Evolutionary conservation across 1,140 invertebrate species (phyloP).

Genomic region (Zaprionus taronus): DNA sequence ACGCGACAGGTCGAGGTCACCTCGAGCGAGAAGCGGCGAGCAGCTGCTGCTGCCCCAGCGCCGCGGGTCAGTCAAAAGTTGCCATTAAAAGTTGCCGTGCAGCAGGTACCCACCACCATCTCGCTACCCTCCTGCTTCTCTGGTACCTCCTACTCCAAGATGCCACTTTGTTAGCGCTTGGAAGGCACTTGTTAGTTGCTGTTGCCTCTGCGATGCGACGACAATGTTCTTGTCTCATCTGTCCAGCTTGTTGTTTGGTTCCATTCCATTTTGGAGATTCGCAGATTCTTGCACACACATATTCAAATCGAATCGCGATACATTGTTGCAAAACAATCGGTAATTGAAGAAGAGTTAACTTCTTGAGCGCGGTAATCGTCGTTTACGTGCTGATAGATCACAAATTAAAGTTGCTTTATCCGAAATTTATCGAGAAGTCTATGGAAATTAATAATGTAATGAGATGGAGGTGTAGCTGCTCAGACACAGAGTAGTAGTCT

Average conservation of each 20-base stretch:
- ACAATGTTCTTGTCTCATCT: slow-evolving; percentile 30
- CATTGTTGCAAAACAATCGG: slow-evolving; percentile 8
- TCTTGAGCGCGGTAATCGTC: not conserved
- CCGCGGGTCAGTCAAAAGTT: slow-evolving; percentile 69
- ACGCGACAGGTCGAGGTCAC: slow-evolving; percentile 78
- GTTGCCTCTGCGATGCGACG: slow-evolving; percentile 20
- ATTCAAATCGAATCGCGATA: slow-evolving; percentile 3
- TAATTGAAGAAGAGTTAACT: not conserved
- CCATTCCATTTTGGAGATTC: slow-evolving; percentile 1
- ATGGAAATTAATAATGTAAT: not conserved
- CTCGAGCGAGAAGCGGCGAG: slow-evolving; percentile 17
- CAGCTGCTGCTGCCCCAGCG: slow-evolving; percentile 40
- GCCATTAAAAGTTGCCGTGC: slow-evolving; percentile 43
- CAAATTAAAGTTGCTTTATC: not conserved
- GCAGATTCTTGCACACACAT: slow-evolving; percentile 44
- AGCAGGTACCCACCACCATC: not conserved
- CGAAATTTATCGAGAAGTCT: not conserved
- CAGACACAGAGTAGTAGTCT: not conserved
- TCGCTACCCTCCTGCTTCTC: not conserved
- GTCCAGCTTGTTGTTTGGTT: slow-evolving; percentile 41
- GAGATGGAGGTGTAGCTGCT: not conserved
- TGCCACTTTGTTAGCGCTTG: slow-evolving; percentile 11
- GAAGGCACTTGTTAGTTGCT: slow-evolving; percentile 47
- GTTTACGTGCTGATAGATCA: not conserved
- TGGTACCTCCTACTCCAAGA: not conserved